phyloP scores from a whole-genome alignment of 2,797 vertebrate species.

The Pangasius krempfi region DNA sequence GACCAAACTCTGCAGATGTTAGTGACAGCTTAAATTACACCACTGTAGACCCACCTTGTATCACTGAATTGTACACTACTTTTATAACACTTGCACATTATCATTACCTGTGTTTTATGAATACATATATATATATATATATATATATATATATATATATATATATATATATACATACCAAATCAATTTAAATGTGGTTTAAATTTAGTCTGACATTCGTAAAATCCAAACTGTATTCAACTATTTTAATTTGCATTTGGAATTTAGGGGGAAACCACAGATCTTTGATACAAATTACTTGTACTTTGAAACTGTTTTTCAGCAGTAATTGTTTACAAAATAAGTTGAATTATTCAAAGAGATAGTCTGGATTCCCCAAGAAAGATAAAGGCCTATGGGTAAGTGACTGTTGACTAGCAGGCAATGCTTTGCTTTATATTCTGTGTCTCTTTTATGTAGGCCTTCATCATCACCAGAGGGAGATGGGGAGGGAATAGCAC shows the following conservation, averaged over 20 bases:
- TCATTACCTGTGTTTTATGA: background rate
- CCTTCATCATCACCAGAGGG: slow-evolving; percentile 26
- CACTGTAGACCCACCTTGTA: background rate
- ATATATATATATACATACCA: background rate
- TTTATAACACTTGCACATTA: background rate
- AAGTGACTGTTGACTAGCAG: slow-evolving; percentile 66
- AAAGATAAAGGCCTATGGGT: background rate
- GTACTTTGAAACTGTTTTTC: slow-evolving; percentile 53
- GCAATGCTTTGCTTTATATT: slow-evolving; percentile 57
- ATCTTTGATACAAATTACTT: slow-evolving; percentile 64
- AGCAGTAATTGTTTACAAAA: slow-evolving; percentile 73
- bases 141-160: too few species aligned
- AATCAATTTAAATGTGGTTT: background rate
- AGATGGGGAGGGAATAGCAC: slow-evolving; percentile 64
- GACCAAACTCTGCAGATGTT: background rate
- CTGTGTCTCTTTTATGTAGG: slow-evolving; percentile 60
- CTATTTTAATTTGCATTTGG: slow-evolving; percentile 50
- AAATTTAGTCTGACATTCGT: slow-evolving; percentile 15
- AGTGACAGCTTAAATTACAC: background rate
- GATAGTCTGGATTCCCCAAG: background rate
- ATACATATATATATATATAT: background rate
- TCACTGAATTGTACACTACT: background rate
- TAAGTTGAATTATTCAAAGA: slow-evolving; percentile 74
- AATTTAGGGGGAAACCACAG: slow-evolving; percentile 57
- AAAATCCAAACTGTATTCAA: background rate